Evolutionary conservation across 2,113 vertebrate genomes (phyloP), one percentile per base, ranked within the genome.

Genomic region (Microcebus lehilahytsara): DNA sequence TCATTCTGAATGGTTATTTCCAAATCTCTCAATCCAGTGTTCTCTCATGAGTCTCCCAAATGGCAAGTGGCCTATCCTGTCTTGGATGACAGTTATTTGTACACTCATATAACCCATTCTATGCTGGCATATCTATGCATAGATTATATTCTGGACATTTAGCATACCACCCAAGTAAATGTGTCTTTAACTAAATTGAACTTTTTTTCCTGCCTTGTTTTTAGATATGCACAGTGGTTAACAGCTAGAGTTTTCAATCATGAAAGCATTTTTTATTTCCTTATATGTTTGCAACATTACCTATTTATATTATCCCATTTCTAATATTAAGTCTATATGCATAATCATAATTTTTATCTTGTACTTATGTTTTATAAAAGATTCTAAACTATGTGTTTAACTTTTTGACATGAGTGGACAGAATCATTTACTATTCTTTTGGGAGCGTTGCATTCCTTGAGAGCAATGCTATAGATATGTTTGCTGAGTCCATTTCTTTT

Each of bases 401-500:
- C 1, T 40, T 64, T 58, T 66, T 66, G 40, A 56, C 23, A 20
- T 14, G 49, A 67, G n/a, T 25, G 42, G 34, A 23, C 25, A 53
- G 58, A 40, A 46, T 27, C 17, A 5, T 64, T 77, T 12, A 13
- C 71, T 78, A 1, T 79, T 88, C 6, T 10, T n/a, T 34, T 37
- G 58, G n/a, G 30, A 72, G 25, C 0, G 20, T 37, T n/a, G 3
- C 42, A 67, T 42, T n/a, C 34, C 27, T 66, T 13, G 46, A 66
- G 27, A 87, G 16, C 20, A 60, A 14, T 23, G 34, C 27, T 69
- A 20, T 75, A 16, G 27, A 32, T 60, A 46, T 37, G 30, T 42
- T 51, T 42, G 5, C n/a, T 30, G 37, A 0, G 9, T 46, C 14
- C 11, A 4, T 1, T 11, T 34, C 46, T 17, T 11, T 10, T 40